phyloP scores from a whole-genome alignment of 2,797 vertebrate species.

The Lepus oiostolus region DNA sequence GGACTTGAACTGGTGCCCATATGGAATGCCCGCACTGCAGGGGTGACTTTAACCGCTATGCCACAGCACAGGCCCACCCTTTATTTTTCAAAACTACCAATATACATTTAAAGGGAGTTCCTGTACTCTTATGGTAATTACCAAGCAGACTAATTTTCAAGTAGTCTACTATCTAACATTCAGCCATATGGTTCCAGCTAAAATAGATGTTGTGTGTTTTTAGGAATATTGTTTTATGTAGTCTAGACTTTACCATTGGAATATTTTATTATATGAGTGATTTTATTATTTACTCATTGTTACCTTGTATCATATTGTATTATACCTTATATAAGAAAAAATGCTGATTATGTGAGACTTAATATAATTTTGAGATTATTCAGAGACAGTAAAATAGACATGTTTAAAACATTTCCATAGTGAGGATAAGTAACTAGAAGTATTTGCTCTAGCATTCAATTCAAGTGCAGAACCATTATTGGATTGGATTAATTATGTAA shows the following conservation, averaged over 20 bases:
- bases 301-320: constrained; percentile 8
- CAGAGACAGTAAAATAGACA: constrained; percentile 13
- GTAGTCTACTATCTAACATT: constrained; percentile 16
- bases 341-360: constrained; percentile 28
- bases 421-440: constrained; percentile 2
- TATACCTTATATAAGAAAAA: neutral
- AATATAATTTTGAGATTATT: constrained; percentile 53
- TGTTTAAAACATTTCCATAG: constrained; percentile 9
- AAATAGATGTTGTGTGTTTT: neutral
- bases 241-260: constrained; percentile 44
- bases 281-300: constrained; percentile 1
- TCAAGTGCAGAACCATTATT: neutral
- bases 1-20: no score
- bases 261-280: constrained; percentile 10
- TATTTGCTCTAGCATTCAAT: neutral
- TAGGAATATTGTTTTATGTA: constrained; percentile 50
- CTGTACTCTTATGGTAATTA: neutral
- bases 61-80: neutral
- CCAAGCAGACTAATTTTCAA: constrained; percentile 42
- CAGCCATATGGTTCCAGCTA: neutral
- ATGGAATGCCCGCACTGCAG: no score
- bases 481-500: constrained; percentile 10
- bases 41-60: no score
- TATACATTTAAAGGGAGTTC: constrained; percentile 42
- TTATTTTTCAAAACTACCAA: constrained; percentile 38